Percentiles rank a stretch among this genome's conserved stretches.
Conservation (phyloP, 2,797 vertebrate species). For the Podarcis lilfordi region DNA sequence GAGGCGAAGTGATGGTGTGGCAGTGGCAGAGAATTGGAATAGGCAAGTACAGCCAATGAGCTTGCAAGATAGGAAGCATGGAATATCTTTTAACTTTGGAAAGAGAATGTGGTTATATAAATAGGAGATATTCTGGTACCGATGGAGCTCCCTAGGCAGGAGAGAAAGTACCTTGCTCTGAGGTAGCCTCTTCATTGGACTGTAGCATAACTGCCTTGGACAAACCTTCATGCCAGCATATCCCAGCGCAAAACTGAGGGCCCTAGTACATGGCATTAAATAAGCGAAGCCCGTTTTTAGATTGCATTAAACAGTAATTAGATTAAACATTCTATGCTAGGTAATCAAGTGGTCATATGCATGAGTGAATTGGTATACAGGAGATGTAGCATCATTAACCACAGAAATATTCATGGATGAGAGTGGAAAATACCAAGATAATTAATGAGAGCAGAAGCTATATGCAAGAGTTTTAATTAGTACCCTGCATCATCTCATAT, state of each 20-base stretch:
- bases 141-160: background rate
- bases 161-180: background rate
- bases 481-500: background rate
- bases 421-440: constrained; percentile 37
- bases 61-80: background rate
- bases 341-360: constrained; percentile 58
- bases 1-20: too few species aligned
- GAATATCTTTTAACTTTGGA: background rate
- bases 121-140: background rate
- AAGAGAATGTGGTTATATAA: background rate
- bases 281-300: constrained; percentile 12
- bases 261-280: background rate
- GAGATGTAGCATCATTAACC: constrained; percentile 43
- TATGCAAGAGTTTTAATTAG: constrained; percentile 33
- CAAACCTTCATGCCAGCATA: background rate
- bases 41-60: background rate
- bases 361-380: constrained; percentile 50
- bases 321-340: constrained; percentile 60
- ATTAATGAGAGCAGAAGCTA: constrained; percentile 42
- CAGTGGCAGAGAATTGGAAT: background rate
- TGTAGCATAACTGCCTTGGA: background rate
- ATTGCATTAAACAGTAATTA: constrained; percentile 46
- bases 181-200: background rate
- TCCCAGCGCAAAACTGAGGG: background rate
- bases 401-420: constrained; percentile 41